Evolutionary conservation across 2,797 vertebrate genomes (phyloP), one percentile per base, ranked within the genome.

Genomic region (Pipistrellus nathusii): DNA sequence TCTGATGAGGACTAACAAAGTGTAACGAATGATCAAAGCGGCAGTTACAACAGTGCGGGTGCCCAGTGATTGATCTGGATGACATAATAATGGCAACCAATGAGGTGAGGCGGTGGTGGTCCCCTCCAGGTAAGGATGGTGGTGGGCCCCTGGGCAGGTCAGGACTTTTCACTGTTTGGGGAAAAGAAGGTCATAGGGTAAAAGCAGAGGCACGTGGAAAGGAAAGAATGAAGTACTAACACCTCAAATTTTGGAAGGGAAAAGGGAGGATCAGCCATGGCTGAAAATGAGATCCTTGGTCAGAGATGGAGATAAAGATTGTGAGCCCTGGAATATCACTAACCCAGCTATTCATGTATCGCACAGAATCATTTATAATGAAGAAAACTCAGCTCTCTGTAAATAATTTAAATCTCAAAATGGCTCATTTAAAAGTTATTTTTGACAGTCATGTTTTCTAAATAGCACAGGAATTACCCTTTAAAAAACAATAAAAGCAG

Each of bases 11-110:
- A 97, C 97, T 98, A 98, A 98, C 98, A 98, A 98, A 98, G 98
- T 98, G 98, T 97, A 98, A 97, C 98, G 97, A 98, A 98, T 98
- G 98, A 98, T 98, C 98, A 98, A 98, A 98, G 98, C 78, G 8
- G 91, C 93, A 97, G 98, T 98, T 98, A 98, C 96, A 96, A 95
- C 96, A 96, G 97, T 92, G 91, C 78, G 97, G 98, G 97, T 94
- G 97, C 95, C 97, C 98, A 97, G 95, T 97, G 98, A 98, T 98
- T 98, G 98, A 98, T 98, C 96, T 97, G 97, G 97, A 97, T 98
- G 98, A 98, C 98, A 97, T 98, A 98, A 98, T 98, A 98, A 98
- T 97, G 98, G 97, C 97, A 97, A 98, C 97, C 98, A 98, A 98
- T 94, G 97, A 98, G 98, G 96, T 78, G 94, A 98, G 96, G 98